phyloP scores from a whole-genome alignment of 64 coral and sea anemone species.

The Stichodactyla helianthus region DNA sequence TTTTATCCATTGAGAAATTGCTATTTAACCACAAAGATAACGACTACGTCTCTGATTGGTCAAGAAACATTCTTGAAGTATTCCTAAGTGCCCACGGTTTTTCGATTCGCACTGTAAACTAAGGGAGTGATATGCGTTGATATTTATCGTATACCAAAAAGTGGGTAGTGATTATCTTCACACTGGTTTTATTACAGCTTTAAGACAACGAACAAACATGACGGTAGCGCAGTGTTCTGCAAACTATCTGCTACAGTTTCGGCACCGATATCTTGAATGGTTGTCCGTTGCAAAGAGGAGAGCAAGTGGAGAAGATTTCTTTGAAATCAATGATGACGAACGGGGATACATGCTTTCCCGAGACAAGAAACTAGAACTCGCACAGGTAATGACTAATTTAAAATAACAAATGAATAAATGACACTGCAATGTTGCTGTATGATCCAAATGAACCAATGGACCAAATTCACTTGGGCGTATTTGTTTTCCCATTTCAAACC shows the following conservation, averaged over 20 bases:
- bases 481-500: too few species aligned
- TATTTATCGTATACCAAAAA: too few species aligned
- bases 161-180: too few species aligned
- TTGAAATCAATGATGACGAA: background rate
- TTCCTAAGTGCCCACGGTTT: too few species aligned
- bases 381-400: background rate
- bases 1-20: too few species aligned
- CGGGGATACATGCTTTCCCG: background rate
- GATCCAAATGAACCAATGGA: too few species aligned
- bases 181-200: background rate
- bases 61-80: too few species aligned
- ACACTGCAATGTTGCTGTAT: background rate
- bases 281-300: slow-evolving; percentile 6
- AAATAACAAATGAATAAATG: background rate
- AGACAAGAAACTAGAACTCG: background rate
- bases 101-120: too few species aligned
- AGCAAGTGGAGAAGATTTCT: background rate
- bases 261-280: slow-evolving; percentile 36
- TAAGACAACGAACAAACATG: background rate
- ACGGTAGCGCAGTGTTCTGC: slow-evolving; percentile 2
- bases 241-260: slow-evolving; percentile 33
- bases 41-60: too few species aligned
- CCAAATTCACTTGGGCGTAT: too few species aligned
- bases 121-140: too few species aligned
- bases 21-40: too few species aligned